Base-by-base conservation (phyloP, 2,113 vertebrate species). In the Micronisus gabar region DNA sequence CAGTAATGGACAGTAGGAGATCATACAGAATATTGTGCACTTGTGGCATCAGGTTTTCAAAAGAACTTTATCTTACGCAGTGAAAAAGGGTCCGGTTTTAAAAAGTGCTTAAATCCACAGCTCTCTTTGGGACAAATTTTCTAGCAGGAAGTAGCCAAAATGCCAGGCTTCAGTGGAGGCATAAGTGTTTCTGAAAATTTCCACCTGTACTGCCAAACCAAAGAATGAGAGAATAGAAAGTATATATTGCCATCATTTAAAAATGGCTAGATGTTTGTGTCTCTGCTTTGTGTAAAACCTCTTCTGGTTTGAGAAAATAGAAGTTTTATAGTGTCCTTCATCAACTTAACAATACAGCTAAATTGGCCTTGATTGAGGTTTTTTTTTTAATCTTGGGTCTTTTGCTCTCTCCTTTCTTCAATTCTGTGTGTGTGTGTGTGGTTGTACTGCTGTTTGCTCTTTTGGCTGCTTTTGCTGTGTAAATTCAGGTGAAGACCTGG, bases 401-500 rank as follows among this genome's bases (percentile, higher is more conserved):
- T 98, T 88, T 97, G 59, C 81, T 97, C 75, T 97, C 88, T 93
- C 81, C 58, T 71, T 91, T 94, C 59, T 96, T 90, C 38, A 17
- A 52, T 79, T 90, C 5, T 88, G 29, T 86, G 72, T 91, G 26
- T 65, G 11, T 81, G n/a, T 74, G 38, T 81, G 43, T 83, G 55
- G 34, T 78, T 83, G 68, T 90, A 40, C 50, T 67, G 22, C 93
- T 84, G 73, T 96, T 86, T 95, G 47, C 71, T 95, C 58, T 93
- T 91, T 81, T 96, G 96, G 81, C 91, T 76, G 70, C 89, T 95
- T 94, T 97, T 95, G 81, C 96, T 91, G 50, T 93, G 56, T 84
- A 72, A 79, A 95, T 86, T 95, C 98, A 99, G 99, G 99, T 97
- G 99, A 99, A 99, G 99, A 99, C 97, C 98, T 99, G 93, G 99